phyloP scores from a whole-genome alignment of 2,113 vertebrate genomes.

The Plestiodon gilberti region DNA sequence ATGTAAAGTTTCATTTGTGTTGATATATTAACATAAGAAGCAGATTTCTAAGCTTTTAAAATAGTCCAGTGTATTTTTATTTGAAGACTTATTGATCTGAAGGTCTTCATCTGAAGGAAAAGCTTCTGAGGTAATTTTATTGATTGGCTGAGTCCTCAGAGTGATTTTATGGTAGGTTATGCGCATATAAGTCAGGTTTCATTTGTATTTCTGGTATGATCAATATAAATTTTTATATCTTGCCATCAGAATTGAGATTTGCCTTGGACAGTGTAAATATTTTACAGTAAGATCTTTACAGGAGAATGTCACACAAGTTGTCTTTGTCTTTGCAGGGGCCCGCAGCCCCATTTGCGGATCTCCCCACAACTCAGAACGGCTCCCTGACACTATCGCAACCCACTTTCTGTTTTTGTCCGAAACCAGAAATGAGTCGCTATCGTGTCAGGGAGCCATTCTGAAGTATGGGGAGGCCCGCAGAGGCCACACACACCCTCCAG shows the following conservation, averaged over 20 bases:
- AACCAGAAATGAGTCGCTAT: no score
- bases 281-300: not conserved
- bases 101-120: constrained; percentile 26
- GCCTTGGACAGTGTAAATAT: constrained; percentile 5
- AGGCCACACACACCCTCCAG: no score
- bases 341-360: no score
- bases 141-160: constrained; percentile 30
- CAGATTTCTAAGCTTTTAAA: constrained; percentile 10
- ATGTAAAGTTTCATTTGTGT: constrained; percentile 71
- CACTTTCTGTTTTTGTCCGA: no score
- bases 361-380: no score
- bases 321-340: not conserved
- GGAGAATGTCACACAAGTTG: not conserved
- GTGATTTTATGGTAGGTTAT: constrained; percentile 32
- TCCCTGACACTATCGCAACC: no score
- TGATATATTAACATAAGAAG: constrained; percentile 63
- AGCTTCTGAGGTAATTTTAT: constrained; percentile 26
- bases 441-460: no score
- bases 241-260: not conserved
- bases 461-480: no score
- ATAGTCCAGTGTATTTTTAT: constrained; percentile 29
- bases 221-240: not conserved
- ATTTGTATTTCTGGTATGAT: not conserved
- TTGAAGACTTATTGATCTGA: constrained; percentile 48
- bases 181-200: not conserved